Percentiles rank a stretch among this genome's conserved stretches.
Conservation (phyloP, 2,797 vertebrate species). For the Rhabdomys pumilio region DNA sequence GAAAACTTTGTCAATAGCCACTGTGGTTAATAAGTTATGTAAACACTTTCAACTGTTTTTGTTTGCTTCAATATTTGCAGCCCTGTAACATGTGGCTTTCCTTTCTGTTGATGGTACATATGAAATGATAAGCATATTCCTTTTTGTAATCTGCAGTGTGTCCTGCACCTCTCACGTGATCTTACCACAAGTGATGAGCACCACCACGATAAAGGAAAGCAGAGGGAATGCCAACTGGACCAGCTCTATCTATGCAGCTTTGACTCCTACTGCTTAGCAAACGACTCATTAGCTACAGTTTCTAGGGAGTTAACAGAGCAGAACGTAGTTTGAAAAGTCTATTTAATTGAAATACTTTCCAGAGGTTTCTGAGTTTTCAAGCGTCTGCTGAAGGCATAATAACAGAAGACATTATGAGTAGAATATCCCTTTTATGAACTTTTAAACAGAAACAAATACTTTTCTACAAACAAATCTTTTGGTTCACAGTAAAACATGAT, state of each 20-base stretch:
- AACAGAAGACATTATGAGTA: background rate
- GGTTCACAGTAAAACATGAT: background rate
- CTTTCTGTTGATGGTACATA: constrained; percentile 41
- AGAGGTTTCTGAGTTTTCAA: constrained; percentile 42
- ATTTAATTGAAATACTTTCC: background rate
- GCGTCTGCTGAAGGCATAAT: constrained; percentile 16
- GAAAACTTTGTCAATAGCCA: constrained; percentile 34
- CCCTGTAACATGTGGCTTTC: constrained; percentile 52
- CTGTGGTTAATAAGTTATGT: constrained; percentile 7
- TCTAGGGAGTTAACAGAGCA: background rate
- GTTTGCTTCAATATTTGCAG: background rate
- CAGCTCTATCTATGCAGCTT: background rate
- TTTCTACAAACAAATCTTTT: constrained; percentile 10
- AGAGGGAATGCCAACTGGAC: background rate
- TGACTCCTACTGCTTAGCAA: background rate
- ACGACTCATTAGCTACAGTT: background rate
- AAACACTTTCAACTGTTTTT: background rate
- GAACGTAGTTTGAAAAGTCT: background rate
- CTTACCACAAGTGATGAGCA: background rate
- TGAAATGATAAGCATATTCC: background rate
- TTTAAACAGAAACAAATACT: constrained; percentile 17
- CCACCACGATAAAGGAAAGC: background rate
- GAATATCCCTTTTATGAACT: constrained; percentile 21
- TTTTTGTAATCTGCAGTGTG: constrained; percentile 53
- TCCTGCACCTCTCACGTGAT: background rate